Base-by-base conservation (phyloP, 2,888 invertebrate species). In the Augochlorella aurata region DNA sequence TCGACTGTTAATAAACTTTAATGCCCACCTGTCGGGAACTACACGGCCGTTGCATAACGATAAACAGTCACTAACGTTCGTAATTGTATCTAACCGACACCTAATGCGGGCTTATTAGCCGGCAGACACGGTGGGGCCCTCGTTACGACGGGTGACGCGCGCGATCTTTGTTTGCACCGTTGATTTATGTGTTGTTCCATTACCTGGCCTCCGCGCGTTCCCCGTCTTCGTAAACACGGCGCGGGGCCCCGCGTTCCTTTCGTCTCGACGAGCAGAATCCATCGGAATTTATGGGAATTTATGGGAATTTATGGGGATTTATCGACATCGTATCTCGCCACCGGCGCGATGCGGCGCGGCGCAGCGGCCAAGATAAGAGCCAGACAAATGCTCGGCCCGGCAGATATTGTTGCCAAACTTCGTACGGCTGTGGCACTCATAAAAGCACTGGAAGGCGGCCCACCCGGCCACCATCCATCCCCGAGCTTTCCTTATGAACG, bases 1-100 rank as follows among this genome's bases (percentile, higher is more conserved):
- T 47, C 66, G 45, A 82, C 74, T 79, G 85, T 84, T 82, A 85
- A 82, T 85, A 77, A 84, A 75, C 79, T 85, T 49, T 85, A 85
- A 85, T 79, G 82, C 71, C 75, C 74, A 77, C 72, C 82, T 74
- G 79, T 79, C 76, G 74, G 70, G 70, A 38, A 74, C 79, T 75
- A 74, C 85, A 77, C 65, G 71, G 75, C 74, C 76, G 85, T 82
- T 85, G 79, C 85, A 82, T 85, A 85, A 85, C 85, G 82, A 82
- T 85, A 85, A 85, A 82, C 82, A 75, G 77, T 73, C 74, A 67
- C 74, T 74, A 81, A 74, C 77, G 67, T 73, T 72, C 73, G 74
- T 76, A 84, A 83, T 83, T 83, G 76, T 78, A 83, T 74, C 73
- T 82, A 82, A 83, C 78, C 83, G 83, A 83, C 82, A 65, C 67